Evolutionary conservation across 2,797 vertebrate genomes (phyloP), one percentile per base, ranked within the genome.

Genomic region (Malurus splendens): DNA sequence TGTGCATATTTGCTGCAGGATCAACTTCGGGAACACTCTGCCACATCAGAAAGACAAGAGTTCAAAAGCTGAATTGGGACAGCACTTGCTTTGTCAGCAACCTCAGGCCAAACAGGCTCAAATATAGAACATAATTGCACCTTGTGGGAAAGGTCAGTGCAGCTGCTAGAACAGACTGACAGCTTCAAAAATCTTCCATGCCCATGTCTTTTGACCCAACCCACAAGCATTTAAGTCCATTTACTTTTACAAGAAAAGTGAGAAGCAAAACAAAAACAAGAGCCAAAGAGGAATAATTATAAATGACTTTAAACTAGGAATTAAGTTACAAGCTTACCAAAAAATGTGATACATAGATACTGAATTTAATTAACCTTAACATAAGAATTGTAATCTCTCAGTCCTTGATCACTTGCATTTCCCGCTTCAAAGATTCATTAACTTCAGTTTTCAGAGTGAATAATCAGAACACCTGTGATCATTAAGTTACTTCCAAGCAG

Each of bases 1-100:
- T 95, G 96, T 96, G 97, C 96, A 98, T 98, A 68, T 96, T 97
- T 30, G 97, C 91, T 61, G 98, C 95, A 25, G 98, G 97, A 96
- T 99, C 99, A 13, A 98, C 98, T 93, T 99, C 98, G 23, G 98
- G 98, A 90, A 98, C 98, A 19, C 97, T 97, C 94, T 98, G 97
- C 55, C 82, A 94, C 85, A 86, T 74, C 91, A 94, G 74, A 94
- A 86, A 96, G 89, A 91, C 92, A 67, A 38, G 70, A 70, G 77
- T 90, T 91, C 79, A 90, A 88, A 94, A 82, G 65, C 93, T 76
- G 92, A 86, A 67, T 6, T 85, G 71, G 90, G 83, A 84, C 74
- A 74, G 64, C 86, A 42, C 68, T 80, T 92, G 92, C 93, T 94
- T 92, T 92, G 86, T 92, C 94, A 95, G 94, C 89, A 94, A 89